phyloP scores from a whole-genome alignment of 2,113 vertebrate genomes.

The Rhodinocichla rosea region DNA sequence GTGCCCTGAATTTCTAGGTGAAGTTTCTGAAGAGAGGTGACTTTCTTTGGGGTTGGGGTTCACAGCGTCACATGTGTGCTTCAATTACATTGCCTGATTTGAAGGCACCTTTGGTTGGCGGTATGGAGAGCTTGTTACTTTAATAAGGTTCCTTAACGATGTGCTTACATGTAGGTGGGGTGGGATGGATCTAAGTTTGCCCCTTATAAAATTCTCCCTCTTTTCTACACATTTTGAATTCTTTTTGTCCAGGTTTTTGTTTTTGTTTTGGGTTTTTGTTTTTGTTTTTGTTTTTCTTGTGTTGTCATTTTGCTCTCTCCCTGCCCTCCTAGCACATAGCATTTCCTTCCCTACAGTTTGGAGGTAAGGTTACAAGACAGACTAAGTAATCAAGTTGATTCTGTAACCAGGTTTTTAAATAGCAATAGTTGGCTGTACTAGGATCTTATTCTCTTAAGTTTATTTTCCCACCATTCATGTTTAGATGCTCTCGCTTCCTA shows the following conservation, averaged over 20 bases:
- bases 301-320: not conserved
- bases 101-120: not conserved
- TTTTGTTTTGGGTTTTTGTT: too few species aligned
- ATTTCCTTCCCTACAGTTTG: not conserved
- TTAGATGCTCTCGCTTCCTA: not conserved
- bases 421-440: not conserved
- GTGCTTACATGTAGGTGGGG: not conserved
- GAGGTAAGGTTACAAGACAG: not conserved
- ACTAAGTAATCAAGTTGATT: not conserved
- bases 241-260: not conserved
- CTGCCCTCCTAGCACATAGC: fast-evolving
- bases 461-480: not conserved
- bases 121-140: not conserved
- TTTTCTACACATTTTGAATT: not conserved
- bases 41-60: not conserved
- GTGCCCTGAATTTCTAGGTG: not conserved
- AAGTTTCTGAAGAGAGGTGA: not conserved
- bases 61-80: not conserved
- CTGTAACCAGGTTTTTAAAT: not conserved
- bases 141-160: not conserved
- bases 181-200: not conserved
- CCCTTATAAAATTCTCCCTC: not conserved
- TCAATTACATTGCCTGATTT: not conserved
- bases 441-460: not conserved
- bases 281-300: not conserved